Evolutionary conservation across 2,113 vertebrate genomes (phyloP), one percentile per base, ranked within the genome.

Genomic region (Trematomus loennbergii): DNA sequence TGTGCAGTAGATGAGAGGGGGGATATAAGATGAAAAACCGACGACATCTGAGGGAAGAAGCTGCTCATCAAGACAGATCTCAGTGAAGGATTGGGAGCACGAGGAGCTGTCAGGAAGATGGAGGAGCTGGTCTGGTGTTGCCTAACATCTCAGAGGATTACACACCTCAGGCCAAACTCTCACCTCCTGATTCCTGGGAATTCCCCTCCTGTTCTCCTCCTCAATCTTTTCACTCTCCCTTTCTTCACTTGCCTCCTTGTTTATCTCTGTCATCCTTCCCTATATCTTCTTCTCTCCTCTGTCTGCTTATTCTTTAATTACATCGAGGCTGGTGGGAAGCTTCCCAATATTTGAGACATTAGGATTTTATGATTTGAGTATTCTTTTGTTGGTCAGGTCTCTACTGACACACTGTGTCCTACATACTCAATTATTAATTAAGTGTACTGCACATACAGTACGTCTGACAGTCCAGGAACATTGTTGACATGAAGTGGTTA

Each of bases 111-210:
- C 66, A 54, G 33, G 18, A 20, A 54, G 50, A 68, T 68, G 33
- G 66, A 54, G 15, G 66, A 68, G 65, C 10, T 52, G 29, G 25
- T 49, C 49, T 54, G 65, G 65, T 68, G 29, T 67, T 52, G 64
- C n/a, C 49, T 52, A 3, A n/a, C 64, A 33, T 52, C 64, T 66
- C 64, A 49, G 48, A 18, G 16, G 18, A 49, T 54, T 20, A 36
- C 50, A 9, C 49, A 68, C 66, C 66, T 68, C 18, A 16, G 66
- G 66, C 66, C 9, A 20, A 68, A 54, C 49, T 67, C 65, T 68
- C 50, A 68, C 18, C 18, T 54, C 3, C 50, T 43, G 46, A 54
- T 48, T 54, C 50, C 50, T 68, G 12, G 20, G 18, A 68, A 22
- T 54, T 68, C 50, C 7, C 20, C 25, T 40, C 50, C 50, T 33